Base-by-base conservation (phyloP, 23 tunicate genomes). In the Botrylloides violaceus region DNA sequence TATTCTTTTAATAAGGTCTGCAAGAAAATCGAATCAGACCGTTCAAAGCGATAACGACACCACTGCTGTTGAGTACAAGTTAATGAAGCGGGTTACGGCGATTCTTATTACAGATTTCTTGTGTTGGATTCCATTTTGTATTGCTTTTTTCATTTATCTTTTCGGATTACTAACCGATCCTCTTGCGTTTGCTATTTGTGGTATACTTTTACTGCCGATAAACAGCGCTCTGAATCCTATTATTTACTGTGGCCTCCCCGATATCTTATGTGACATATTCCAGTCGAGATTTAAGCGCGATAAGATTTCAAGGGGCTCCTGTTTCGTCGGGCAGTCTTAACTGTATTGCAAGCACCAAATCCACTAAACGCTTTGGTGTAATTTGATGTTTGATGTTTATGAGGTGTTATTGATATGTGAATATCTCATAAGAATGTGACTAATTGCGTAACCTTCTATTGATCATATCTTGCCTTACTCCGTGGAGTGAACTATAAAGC, bases 221-320 rank as follows among this genome's bases (percentile, higher is more conserved):
- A 85, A 85, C 81, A 85, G 94, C 39, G 94, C 94, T 24, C 47
- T 85, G 47, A 85, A 85, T 59, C 94, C 94, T 1, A 68, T 79
- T 26, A 50, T 85, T 5, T 85, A 85, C 73, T 32, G 81, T 7
- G 84, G 81, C 0, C 4, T 78, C 2, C 64, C 33, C 34, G 92
- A 84, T 3, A 7, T 63, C 4, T 9, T 63, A 3, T 43, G 12
- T 15, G 53, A 43, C 15, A 7, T 43, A 15, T 43, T 43, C 53
- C 9, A 15, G 53, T 43, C 53, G 53, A 9, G 9, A 9, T 43
- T 43, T 43, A 9, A 15, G 53, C 15, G 12, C 15, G 53, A 15
- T 15, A 43, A 43, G 15, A n/a, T n/a, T n/a, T n/a, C n/a, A n/a
- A n/a, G n/a, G n/a, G n/a, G n/a, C n/a, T n/a, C n/a, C n/a, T n/a